Evolutionary conservation across 2,888 invertebrate species (phyloP).

Genomic region (Leucania comma): DNA sequence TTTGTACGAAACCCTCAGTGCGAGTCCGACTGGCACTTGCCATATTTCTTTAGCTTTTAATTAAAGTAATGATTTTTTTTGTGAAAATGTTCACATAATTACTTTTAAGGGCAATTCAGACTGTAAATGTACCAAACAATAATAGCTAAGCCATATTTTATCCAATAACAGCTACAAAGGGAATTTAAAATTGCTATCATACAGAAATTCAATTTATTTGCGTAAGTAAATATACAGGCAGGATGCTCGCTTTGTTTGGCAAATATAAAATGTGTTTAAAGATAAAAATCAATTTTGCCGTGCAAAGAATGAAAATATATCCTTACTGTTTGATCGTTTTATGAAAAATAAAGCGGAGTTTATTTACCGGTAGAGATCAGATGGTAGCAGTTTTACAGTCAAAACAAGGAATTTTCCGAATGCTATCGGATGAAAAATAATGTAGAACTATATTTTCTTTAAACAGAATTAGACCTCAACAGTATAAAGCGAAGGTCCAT

Average conservation of each 20-base stretch:
- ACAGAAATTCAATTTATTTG: constrained; percentile 67
- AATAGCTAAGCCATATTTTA: constrained; percentile 48
- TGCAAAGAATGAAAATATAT: constrained; percentile 1
- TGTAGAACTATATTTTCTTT: background rate
- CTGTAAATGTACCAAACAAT: constrained; percentile 23
- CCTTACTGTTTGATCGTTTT: background rate
- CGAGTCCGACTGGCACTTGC: too few relatives aligned
- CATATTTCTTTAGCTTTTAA: too few relatives aligned
- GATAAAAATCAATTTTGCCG: constrained; percentile 40
- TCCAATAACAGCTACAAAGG: constrained; percentile 57
- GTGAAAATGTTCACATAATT: constrained; percentile 21
- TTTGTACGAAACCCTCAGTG: too few relatives aligned
- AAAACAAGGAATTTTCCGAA: background rate
- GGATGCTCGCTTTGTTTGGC: constrained; percentile 53
- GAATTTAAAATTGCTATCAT: constrained; percentile 63
- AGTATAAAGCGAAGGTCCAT: too few relatives aligned
- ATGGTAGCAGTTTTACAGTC: background rate
- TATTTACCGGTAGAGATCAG: background rate
- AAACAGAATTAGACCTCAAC: background rate
- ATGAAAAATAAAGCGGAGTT: background rate
- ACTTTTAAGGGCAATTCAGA: constrained; percentile 9
- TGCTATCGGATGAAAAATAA: background rate
- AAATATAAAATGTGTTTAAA: constrained; percentile 49
- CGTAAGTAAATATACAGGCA: constrained; percentile 52
- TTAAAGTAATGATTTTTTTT: constrained; percentile 4